Conservation (phyloP, 1,140 invertebrate species). For the Drosophila malerkotliana region DNA sequence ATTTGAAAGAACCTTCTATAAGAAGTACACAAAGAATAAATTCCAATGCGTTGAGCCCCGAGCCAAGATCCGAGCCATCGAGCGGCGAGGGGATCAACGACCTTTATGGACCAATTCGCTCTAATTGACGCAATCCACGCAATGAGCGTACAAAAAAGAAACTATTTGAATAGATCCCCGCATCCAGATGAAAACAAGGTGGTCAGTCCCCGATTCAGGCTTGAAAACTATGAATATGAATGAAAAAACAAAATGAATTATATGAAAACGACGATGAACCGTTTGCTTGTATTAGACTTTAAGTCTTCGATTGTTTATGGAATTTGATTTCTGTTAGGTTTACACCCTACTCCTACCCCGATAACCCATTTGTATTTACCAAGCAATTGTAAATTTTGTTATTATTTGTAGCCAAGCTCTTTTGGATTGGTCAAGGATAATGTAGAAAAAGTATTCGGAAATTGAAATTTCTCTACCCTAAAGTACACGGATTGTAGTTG, state of each 20-base stretch:
- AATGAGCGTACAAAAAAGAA: conserved; percentile 72
- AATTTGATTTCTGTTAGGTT: conserved; percentile 47
- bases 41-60: conserved; percentile 64
- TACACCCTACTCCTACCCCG: conserved; percentile 1
- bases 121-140: conserved; percentile 80
- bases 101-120: conserved; percentile 83
- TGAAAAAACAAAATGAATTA: conserved; percentile 3
- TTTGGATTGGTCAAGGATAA: conserved; percentile 65
- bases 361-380: conserved; percentile 38
- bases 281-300: conserved; percentile 73
- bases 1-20: conserved; percentile 64
- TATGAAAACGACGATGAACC: not conserved
- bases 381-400: conserved; percentile 63
- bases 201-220: conserved; percentile 1
- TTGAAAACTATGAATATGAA: not conserved
- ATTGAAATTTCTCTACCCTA: conserved; percentile 70
- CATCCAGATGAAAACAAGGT: conserved; percentile 32
- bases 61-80: not conserved
- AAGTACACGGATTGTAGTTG: conserved; percentile 31
- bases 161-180: conserved; percentile 48
- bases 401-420: conserved; percentile 49
- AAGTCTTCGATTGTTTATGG: conserved; percentile 74
- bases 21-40: conserved; percentile 67
- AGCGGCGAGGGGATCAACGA: conserved; percentile 54
- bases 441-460: conserved; percentile 76